Conservation (phyloP, 2,888 invertebrate species). For the Frankliniella fusca region DNA sequence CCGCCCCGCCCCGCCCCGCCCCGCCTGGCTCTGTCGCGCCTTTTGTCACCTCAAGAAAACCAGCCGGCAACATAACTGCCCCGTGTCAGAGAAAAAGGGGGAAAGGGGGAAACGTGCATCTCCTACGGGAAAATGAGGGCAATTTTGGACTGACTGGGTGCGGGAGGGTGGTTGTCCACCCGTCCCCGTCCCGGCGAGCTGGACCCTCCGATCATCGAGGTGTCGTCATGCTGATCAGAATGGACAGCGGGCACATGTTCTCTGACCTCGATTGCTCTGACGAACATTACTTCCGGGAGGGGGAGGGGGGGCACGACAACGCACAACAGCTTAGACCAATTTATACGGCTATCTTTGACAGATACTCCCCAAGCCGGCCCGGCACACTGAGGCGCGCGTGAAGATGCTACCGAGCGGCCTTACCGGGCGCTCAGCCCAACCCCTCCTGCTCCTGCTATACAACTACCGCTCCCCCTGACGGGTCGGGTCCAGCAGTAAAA, state of each 20-base stretch:
- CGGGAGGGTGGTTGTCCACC: too few relatives aligned
- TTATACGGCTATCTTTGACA: neutral
- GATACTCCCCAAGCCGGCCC: neutral
- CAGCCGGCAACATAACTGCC: too few relatives aligned
- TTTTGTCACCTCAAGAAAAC: neutral
- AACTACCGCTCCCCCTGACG: neutral
- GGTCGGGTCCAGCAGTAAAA: constrained; percentile 4
- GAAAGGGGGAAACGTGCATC: too few relatives aligned
- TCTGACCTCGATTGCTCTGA: neutral
- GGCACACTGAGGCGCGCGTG: neutral
- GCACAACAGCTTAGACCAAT: neutral
- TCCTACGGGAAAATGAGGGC: too few relatives aligned
- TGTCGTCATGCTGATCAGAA: too few relatives aligned
- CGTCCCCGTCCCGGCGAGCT: too few relatives aligned
- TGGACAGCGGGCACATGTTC: too few relatives aligned
- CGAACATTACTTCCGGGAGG: neutral
- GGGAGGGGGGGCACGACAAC: neutral
- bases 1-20: neutral
- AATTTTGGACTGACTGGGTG: too few relatives aligned
- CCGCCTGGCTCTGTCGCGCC: neutral
- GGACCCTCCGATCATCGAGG: too few relatives aligned
- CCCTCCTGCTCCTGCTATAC: too few relatives aligned
- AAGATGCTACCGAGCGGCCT: neutral
- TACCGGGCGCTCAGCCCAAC: too few relatives aligned
- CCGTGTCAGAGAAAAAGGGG: too few relatives aligned